phyloP scores from a whole-genome alignment of 2,113 vertebrate genomes.

The Gadus macrocephalus region DNA sequence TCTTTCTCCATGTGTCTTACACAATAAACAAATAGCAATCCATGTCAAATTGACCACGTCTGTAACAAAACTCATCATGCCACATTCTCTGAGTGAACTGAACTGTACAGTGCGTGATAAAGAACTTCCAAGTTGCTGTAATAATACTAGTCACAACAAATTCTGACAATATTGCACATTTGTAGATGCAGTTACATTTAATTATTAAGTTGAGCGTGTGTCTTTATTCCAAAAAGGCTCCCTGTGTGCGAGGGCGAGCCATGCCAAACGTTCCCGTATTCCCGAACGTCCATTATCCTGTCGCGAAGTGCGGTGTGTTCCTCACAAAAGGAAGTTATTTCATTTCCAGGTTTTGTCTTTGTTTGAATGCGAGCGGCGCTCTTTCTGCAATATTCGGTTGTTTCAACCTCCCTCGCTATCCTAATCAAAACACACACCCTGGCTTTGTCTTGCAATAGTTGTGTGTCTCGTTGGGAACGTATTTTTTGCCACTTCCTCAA shows the following conservation, averaged over 20 bases:
- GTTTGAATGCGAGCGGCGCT: slow-evolving; percentile 92
- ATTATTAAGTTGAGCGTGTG: slow-evolving; percentile 47
- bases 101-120: no score
- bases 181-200: no score
- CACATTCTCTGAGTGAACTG: no score
- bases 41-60: no score
- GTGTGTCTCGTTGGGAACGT: slow-evolving; percentile 83
- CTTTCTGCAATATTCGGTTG: slow-evolving; percentile 97
- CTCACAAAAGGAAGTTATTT: slow-evolving; percentile 94
- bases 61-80: no score
- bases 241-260: slow-evolving; percentile 78
- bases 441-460: slow-evolving; percentile 78
- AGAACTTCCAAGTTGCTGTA: no score
- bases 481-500: slow-evolving; percentile 99
- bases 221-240: slow-evolving; percentile 82
- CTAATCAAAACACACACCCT: slow-evolving; percentile 98
- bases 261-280: slow-evolving; percentile 70
- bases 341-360: slow-evolving; percentile 99
- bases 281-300: slow-evolving; percentile 92
- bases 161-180: no score
- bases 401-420: slow-evolving; percentile 86
- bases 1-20: slow-evolving; percentile 38
- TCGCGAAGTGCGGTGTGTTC: slow-evolving; percentile 84
- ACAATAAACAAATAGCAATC: slow-evolving; percentile 29
- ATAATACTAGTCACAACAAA: no score